Base-by-base conservation (phyloP, 2,888 invertebrate species). In the Drosophila fungiperda region DNA sequence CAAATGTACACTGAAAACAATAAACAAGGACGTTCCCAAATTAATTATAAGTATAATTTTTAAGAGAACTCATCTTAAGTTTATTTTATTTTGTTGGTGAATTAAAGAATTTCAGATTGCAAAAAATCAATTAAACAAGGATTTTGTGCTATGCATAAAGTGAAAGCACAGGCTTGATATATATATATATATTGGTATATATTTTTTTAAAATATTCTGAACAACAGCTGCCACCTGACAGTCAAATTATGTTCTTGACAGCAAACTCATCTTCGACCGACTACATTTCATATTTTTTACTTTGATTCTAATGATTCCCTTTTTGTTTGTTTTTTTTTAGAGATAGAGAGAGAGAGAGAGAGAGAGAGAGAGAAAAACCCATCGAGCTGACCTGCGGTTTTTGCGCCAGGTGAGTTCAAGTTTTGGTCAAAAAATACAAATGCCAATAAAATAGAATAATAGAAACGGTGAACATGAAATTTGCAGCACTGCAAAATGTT, bases 171-270 rank as follows among this genome's bases (percentile, higher is more conserved):
- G 11, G 40, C 40, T 40, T 9, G 3, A 38, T 2, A 40, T 11
- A 38, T 17, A 17, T 38, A 38, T 36, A 36, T 17, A 7, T 36
- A 8, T 17, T 17, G 17, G 3, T 3, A 8, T n/a, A 11, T 20
- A 42, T 42, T 20, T 42, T 9, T 40, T 8, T 40, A 3, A n/a
- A n/a, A 42, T 20, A 42, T 20, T 11, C 20, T 42, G 15, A 23
- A 4, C 8, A 45, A 23, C 53, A 67, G 60, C 49, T 68, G 77
- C n/a, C 78, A 64, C 58, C 68, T 58, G 73, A 67, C 77, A 77
- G 77, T 72, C 48, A 36, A 61, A 64, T 55, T 68, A 65, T 73
- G 76, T 78, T 65, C 54, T 76, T 77, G 60, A 71, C 76, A 71
- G 65, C 40, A 6, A 42, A 42, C 40, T n/a, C 65, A 42, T 55